Evolutionary conservation across 2,888 invertebrate species (phyloP).

Genomic region (Ophion slaviceki): DNA sequence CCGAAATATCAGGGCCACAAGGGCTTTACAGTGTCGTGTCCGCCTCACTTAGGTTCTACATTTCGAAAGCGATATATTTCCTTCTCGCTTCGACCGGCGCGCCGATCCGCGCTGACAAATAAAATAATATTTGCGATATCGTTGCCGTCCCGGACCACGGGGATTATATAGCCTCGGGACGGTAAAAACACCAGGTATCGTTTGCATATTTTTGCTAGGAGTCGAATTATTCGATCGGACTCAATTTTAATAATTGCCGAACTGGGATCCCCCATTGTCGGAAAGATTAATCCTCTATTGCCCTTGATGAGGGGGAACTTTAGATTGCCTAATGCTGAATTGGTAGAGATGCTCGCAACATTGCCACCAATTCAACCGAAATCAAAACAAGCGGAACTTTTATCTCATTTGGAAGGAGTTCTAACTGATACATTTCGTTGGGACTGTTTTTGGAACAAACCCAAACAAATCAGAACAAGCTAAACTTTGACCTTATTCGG

Average conservation of each 20-base stretch:
- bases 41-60: constrained; percentile 56
- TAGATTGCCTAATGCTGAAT: background rate
- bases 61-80: constrained; percentile 31
- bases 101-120: constrained; percentile 18
- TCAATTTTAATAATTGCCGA: background rate
- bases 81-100: constrained; percentile 4
- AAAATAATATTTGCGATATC: constrained; percentile 27
- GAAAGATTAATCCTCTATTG: background rate
- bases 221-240: background rate
- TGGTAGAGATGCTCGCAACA: background rate
- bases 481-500: too few species aligned
- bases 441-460: too few species aligned
- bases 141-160: background rate
- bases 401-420: too few species aligned
- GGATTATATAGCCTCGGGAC: background rate
- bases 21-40: constrained; percentile 39
- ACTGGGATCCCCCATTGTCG: background rate
- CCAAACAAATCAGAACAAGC: too few species aligned
- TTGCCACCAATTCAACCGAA: background rate
- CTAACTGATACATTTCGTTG: too few species aligned
- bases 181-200: background rate
- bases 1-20: constrained; percentile 56
- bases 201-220: background rate
- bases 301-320: background rate
- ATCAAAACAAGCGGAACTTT: too few species aligned